Base-by-base conservation (phyloP, 1,140 invertebrate species). In the Elysia chlorotica region DNA sequence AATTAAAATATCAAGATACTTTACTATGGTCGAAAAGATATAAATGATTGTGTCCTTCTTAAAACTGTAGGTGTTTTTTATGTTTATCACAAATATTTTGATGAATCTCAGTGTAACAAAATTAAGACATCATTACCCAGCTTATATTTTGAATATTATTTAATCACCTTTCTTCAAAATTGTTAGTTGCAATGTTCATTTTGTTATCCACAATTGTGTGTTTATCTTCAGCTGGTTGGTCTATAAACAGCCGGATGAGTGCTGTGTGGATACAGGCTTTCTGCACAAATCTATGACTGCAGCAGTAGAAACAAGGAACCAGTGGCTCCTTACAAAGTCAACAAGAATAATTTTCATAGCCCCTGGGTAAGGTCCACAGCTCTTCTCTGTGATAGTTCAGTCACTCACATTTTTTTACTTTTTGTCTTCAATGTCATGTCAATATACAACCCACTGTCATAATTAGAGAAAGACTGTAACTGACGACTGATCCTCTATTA, bases 341-440 rank as follows among this genome's bases (percentile, higher is more conserved):
- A 75, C 75, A 1, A 69, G 80, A 28, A 68, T 82, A 1, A 67
- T 85, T 19, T 70, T 84, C 37, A 61, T 84, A 19, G 78, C 80
- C 30, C 82, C 83, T 70, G 81, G 80, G 81, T 84, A 68, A 53
- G 77, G 74, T 21, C n/a, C n/a, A 48, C n/a, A 48, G 41, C 41
- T 14, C 41, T 48, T 48, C n/a, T 48, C n/a, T 14, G n/a, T 14
- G 10, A n/a, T 48, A 10, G 10, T 48, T 14, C n/a, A 14, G 41
- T 14, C n/a, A 56, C 2, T 23, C 2, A 56, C 53, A 56, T 56
- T 2, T 19, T n/a, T 33, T 62, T 62, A 35, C 2, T 33, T 62
- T 33, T 35, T 62, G 19, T n/a, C 2, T 33, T 2, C 59, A n/a
- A n/a, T n/a, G n/a, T n/a, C n/a, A n/a, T n/a, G n/a, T n/a, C n/a